These are phyloP conservation scores for Limosa lapponica DNA, from an alignment of 2,797 vertebrate genomes.

Conservation along the genomic window DNA sequence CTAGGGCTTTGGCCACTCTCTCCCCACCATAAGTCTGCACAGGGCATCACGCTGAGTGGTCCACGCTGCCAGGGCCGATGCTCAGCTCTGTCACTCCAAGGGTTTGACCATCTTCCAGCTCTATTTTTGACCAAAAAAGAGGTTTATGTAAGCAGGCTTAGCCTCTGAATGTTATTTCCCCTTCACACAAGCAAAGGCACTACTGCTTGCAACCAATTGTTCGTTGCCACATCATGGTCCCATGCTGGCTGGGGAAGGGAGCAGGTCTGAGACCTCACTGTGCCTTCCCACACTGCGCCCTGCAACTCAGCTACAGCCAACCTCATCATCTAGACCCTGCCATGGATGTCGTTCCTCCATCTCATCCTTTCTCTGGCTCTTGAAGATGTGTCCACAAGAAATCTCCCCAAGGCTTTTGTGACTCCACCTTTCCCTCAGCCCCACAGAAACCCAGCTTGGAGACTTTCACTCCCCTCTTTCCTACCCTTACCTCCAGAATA, in stretches of 20 bases:
- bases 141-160: not conserved
- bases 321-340: not conserved
- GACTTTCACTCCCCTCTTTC: not conserved
- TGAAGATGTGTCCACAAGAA: not conserved
- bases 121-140: not conserved
- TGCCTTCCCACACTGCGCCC: not conserved
- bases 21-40: not conserved
- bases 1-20: not conserved
- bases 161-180: not conserved
- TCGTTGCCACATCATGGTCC: fast-evolving
- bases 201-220: not conserved
- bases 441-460: not conserved
- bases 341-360: fast-evolving
- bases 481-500: not conserved
- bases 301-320: not conserved
- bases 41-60: not conserved
- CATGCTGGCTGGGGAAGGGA: not conserved
- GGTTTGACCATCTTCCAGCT: not conserved
- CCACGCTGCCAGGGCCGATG: not conserved
- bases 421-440: not conserved
- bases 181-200: not conserved
- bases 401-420: not conserved
- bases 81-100: not conserved
- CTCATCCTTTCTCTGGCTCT: not conserved
- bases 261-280: fast-evolving